phyloP scores from a whole-genome alignment of 2,113 vertebrate genomes.

The Oreocharis arfaki region DNA sequence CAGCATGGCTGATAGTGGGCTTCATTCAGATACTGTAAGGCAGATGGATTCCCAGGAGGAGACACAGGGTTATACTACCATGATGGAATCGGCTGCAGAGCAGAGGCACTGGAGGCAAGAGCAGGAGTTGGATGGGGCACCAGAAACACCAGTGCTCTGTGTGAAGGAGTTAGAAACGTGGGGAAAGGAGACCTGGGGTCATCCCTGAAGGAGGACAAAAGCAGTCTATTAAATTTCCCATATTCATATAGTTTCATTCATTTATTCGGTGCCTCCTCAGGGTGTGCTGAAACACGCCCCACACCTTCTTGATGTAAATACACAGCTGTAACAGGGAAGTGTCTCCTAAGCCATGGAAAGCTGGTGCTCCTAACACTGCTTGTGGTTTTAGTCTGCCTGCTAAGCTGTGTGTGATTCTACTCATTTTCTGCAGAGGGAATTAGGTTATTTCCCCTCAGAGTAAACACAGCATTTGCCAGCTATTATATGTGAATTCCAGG shows the following conservation, averaged over 20 bases:
- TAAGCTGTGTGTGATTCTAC: background rate
- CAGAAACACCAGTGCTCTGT: accelerated
- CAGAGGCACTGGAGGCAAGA: background rate
- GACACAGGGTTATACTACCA: background rate
- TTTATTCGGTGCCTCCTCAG: background rate
- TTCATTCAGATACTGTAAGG: background rate
- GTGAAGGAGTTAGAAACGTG: background rate
- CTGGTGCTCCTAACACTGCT: background rate
- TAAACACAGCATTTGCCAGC: background rate
- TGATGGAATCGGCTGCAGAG: background rate
- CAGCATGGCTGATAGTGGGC: background rate
- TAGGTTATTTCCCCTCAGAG: background rate
- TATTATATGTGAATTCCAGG: background rate
- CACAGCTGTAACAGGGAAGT: background rate
- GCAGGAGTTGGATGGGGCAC: background rate
- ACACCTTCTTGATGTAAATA: background rate
- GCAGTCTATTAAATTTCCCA: background rate
- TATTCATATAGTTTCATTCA: background rate
- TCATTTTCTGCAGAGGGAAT: background rate
- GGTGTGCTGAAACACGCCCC: background rate
- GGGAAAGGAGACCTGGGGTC: background rate
- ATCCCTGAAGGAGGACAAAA: background rate
- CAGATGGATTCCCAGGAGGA: background rate
- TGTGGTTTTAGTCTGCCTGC: background rate
- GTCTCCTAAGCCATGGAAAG: background rate